Base-by-base conservation (phyloP, 2,888 invertebrate species). In the Oxystoma pomonae region DNA sequence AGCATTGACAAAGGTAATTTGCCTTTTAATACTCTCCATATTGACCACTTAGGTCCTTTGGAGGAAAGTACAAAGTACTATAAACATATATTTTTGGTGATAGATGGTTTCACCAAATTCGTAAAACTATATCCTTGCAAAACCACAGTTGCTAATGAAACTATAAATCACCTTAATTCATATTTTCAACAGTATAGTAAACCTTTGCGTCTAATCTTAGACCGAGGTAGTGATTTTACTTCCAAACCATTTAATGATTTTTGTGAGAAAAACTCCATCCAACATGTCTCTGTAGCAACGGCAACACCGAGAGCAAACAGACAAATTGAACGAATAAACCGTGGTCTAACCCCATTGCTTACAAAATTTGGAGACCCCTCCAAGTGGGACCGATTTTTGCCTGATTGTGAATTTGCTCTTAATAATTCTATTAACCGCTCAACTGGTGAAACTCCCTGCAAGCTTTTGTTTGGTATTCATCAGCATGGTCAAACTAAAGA, bases 251-350 rank as follows among this genome's bases (percentile, higher is more conserved):
- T n/a, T n/a, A n/a, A n/a, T n/a, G n/a, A n/a, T n/a, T n/a, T n/a
- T n/a, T n/a, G n/a, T n/a, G n/a, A n/a, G n/a, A n/a, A n/a, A n/a
- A n/a, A n/a, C n/a, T n/a, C n/a, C 60, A 5, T 66, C 1, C 21
- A 1, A 2, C 65, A 62, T 60, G 56, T 73, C 16, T 60, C 68
- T 49, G 69, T 74, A 1, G 73, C 75, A 2, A 67, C 70, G 1
- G 70, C 64, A 2, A 70, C 69, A 0, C 74, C 74, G 1, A 66
- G 73, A 35, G 71, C 73, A 0, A 76, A 76, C n/a, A n/a, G n/a
- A n/a, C n/a, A n/a, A n/a, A 67, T 70, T 1, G 72, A 74, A 35
- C 60, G 71, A 7, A 19, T 62, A 9, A 64, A 64, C 58, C 12
- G 55, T n/a, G 3, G 12, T 21, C 7, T 61, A 1, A 57, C 18